Base-by-base conservation (phyloP, 35 echinoderm and acorn worm species). In the Lytechinus variegatus region DNA sequence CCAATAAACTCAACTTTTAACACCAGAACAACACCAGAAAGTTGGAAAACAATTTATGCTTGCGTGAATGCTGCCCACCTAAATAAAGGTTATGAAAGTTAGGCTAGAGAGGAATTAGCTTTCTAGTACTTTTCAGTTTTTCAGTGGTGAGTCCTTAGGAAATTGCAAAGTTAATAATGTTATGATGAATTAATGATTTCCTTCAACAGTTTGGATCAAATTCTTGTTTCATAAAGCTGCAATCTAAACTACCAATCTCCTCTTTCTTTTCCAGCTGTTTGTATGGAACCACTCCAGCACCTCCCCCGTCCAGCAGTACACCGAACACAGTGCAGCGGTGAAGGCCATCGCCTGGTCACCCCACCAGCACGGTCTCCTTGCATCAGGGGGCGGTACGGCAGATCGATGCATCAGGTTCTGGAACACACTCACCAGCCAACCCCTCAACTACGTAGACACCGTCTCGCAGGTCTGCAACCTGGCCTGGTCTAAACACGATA, bases 331-430 rank as follows among this genome's bases (percentile, higher is more conserved):
- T 44, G 98, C 98, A 12, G 98, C 98, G 3, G 98, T 99, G 6
- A 99, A 99, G 86, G 98, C 98, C 52, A 99, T 99, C 16, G 98
- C 98, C 51, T 99, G 98, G 98, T 99, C 98, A 12, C 98, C 98
- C 24, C 98, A 99, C 93, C 98, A 99, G 58, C 97, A 98, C 87
- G 98, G 97, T 27, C 96, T 98, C n/a, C 95, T 99, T 28, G 98
- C 98, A 9, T 99, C 98, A 9, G 98, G 98, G 10, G 98, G 98
- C 1, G 98, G 98, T 9, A 99, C 98, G 14, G 98, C 98, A 28
- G 98, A 99, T 54, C 94, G 97, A 8, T 99, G 97, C 79, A 99
- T 99, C 24, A 94, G 98, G 51, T 99, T 99, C 95, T 98, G 97
- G 98, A 98, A 99, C 60, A 98, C 98, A 0, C 55, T 98, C 6